Percentiles rank a stretch among this genome's conserved stretches.
Conservation (phyloP, 1,140 invertebrate genomes). For the Zaprionus africanus region DNA sequence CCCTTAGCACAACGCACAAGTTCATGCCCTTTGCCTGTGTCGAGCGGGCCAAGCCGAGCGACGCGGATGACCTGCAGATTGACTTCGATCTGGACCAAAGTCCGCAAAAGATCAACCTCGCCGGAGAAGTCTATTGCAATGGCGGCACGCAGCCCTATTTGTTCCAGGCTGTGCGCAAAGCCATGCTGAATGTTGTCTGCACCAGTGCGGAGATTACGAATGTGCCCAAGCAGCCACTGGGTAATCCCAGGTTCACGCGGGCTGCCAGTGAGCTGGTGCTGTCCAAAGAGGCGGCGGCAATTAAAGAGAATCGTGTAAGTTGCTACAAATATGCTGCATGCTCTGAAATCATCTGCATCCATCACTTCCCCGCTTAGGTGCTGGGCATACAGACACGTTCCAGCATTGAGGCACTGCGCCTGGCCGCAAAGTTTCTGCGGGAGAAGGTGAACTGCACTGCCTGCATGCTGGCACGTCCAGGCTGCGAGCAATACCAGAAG, state of each 20-base stretch:
- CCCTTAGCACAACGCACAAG: not conserved
- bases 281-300: constrained; percentile 90
- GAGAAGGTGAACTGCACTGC: constrained; percentile 89
- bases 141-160: constrained; percentile 98
- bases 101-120: constrained; percentile 38
- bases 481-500: constrained; percentile 97
- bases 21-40: constrained; percentile 36
- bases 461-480: constrained; percentile 95
- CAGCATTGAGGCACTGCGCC: constrained; percentile 94
- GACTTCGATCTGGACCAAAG: constrained; percentile 28
- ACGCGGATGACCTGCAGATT: constrained; percentile 8
- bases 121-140: constrained; percentile 89
- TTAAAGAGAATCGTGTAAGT: constrained; percentile 90
- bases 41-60: constrained; percentile 8
- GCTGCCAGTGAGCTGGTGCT: constrained; percentile 93
- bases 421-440: constrained; percentile 95
- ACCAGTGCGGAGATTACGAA: constrained; percentile 90
- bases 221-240: constrained; percentile 93
- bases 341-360: too few species aligned
- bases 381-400: constrained; percentile 96
- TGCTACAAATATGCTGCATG: not conserved
- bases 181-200: constrained; percentile 91
- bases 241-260: constrained; percentile 90
- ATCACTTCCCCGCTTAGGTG: constrained; percentile 85
- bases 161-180: constrained; percentile 95